Percentiles rank a stretch among this genome's conserved stretches.
These are phyloP conservation scores for Apantesis nais DNA, from an alignment of 2,888 invertebrate species.

Conservation along the genomic window DNA sequence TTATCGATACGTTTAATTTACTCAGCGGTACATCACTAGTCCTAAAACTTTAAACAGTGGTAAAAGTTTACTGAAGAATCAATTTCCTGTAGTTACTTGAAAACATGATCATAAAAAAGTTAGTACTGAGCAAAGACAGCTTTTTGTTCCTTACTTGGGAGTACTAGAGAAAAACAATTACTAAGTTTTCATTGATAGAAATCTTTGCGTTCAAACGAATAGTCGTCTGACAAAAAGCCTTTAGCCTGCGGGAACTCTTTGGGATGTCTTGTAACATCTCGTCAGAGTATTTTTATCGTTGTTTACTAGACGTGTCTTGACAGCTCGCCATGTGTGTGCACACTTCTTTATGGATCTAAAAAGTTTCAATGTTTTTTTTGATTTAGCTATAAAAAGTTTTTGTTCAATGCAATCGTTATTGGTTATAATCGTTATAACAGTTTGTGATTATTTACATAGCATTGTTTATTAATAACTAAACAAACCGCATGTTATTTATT, in stretches of 20 bases:
- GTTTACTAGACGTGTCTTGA: slow-evolving; percentile 13
- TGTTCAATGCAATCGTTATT: background rate
- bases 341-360: slow-evolving; percentile 9
- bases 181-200: slow-evolving; percentile 21
- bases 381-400: background rate
- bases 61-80: slow-evolving; percentile 2
- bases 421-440: no score
- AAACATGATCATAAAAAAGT: slow-evolving; percentile 3
- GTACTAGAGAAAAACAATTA: slow-evolving; percentile 12
- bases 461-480: background rate
- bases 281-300: slow-evolving; percentile 12
- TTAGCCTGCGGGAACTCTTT: slow-evolving; percentile 13
- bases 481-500: no score
- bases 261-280: slow-evolving; percentile 8
- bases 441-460: background rate
- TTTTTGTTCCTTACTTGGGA: slow-evolving; percentile 8
- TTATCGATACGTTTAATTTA: background rate
- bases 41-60: background rate
- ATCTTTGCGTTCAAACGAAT: slow-evolving; percentile 20
- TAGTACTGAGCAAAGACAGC: background rate
- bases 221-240: slow-evolving; percentile 24
- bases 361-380: background rate
- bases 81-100: slow-evolving; percentile 2
- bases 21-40: background rate
- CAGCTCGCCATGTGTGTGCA: slow-evolving; percentile 12